Base-by-base conservation (phyloP, 2,888 invertebrate genomes). In the Thumatha senex region DNA sequence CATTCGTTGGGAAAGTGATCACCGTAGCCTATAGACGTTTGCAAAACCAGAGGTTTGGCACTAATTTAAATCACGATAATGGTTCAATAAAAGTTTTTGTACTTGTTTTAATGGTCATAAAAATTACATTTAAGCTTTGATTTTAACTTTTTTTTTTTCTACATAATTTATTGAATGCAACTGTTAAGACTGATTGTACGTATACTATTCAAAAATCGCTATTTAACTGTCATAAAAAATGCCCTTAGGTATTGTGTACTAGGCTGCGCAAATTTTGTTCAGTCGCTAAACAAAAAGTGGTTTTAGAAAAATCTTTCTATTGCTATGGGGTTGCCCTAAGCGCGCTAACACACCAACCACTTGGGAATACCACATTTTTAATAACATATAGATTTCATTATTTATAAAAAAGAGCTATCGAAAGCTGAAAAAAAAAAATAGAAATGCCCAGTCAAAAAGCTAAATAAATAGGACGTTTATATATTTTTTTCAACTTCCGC, bases 341-440 rank as follows among this genome's bases (percentile, higher is more conserved):
- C 46, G 33, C 24, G 30, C 45, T 46, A 46, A 46, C 33, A 46
- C 46, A 46, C 39, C 45, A 38, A 38, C 14, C 31, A 46, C 18
- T 39, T 31, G 18, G 46, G 36, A 45, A 31, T n/a, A 46, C 39
- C 39, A 46, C 45, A 15, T 36, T 45, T 39, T 33, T 31, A 39
- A 39, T 39, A 11, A 46, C 46, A 36, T 42, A 15, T 39, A 45
- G n/a, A 38, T 35, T 9, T 36, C 13, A 45, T 33, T 39, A 39
- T 39, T 39, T n/a, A 3, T 15, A 38, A 30, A 11, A n/a, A 31
- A 31, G 1, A 46, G 1, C 12, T 12, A 33, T 9, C 33, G 39
- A 31, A 39, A 46, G 39, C 31, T 46, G 39, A 46, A 0, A 46
- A 46, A 39, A 12, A 30, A 5, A n/a, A 11, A 0, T 38, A 2